Base-by-base conservation (phyloP, 2,888 invertebrate genomes). In the Lapara coniferarum region DNA sequence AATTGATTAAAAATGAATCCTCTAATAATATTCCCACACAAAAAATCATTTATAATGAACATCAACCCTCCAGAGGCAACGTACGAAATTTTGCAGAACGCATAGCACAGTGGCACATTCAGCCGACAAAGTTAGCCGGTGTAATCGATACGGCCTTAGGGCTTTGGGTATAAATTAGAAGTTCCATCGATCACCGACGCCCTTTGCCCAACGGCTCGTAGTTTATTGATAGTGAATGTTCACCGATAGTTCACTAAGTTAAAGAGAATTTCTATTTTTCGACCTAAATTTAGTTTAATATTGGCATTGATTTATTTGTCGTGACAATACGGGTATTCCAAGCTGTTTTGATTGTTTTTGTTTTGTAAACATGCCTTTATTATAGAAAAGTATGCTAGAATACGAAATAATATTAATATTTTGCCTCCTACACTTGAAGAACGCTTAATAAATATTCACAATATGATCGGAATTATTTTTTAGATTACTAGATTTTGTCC, bases 111-210 rank as follows among this genome's bases (percentile, higher is more conserved):
- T 78, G 81, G 84, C 77, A 81, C 82, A 78, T 74, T 77, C 79
- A 83, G 81, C 81, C 80, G 73, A 77, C 84, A 79, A 92, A 92
- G 87, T 91, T 92, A 83, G 83, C 78, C 78, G 76, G 78, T 79
- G 92, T 93, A 93, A 93, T 90, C 92, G 93, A 93, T 93, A 90
- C 90, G 93, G 89, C 93, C 93, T 91, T 85, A 91, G 93, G 93
- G 93, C 89, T 91, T 93, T 92, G 90, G 85, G 85, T 89, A 91
- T 91, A 90, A 92, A 92, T 93, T 92, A 93, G 92, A 88, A 91
- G 88, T 89, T 86, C 93, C 92, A 93, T 93, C 93, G 89, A 93
- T 93, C 93, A 93, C 90, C 70, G 86, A 76, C 87, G 88, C 91
- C 91, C 93, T 92, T 89, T 91, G 92, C 93, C 92, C 92, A 92